phyloP scores from a whole-genome alignment of 1,140 invertebrate genomes.

The Sitodiplosis mosellana region DNA sequence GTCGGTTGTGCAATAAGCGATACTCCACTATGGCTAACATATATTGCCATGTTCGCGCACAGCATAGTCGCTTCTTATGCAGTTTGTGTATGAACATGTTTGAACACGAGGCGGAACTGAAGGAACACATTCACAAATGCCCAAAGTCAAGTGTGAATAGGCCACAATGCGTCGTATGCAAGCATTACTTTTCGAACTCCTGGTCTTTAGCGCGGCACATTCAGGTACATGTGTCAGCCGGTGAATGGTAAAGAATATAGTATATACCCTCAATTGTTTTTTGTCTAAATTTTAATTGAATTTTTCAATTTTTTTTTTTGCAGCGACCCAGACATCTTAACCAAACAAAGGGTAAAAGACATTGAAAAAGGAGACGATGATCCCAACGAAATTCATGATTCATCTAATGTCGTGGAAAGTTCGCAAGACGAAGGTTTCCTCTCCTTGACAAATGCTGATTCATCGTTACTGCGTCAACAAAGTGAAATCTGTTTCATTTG shows the following conservation, averaged over 20 bases:
- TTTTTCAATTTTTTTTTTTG: background rate
- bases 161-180: conserved; percentile 2
- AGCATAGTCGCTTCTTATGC: conserved; percentile 2
- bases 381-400: background rate
- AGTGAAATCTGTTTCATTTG: too few species aligned
- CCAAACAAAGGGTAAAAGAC: background rate
- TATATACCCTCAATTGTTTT: background rate
- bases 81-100: background rate
- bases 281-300: background rate
- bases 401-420: background rate
- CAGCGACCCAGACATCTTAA: background rate
- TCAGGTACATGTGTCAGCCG: conserved; percentile 1
- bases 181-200: conserved; percentile 1
- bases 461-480: too few species aligned
- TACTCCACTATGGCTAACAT: conserved; percentile 2
- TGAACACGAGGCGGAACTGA: background rate
- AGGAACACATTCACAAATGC: background rate
- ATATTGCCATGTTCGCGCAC: conserved; percentile 1
- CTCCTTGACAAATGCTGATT: too few species aligned
- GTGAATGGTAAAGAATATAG: background rate
- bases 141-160: background rate
- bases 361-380: background rate
- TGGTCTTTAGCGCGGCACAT: conserved; percentile 4
- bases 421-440: too few species aligned
- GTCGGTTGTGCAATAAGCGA: conserved; percentile 1